Evolutionary conservation across 2,888 invertebrate species (phyloP).

Genomic region (Sarcophaga caerulescens): DNA sequence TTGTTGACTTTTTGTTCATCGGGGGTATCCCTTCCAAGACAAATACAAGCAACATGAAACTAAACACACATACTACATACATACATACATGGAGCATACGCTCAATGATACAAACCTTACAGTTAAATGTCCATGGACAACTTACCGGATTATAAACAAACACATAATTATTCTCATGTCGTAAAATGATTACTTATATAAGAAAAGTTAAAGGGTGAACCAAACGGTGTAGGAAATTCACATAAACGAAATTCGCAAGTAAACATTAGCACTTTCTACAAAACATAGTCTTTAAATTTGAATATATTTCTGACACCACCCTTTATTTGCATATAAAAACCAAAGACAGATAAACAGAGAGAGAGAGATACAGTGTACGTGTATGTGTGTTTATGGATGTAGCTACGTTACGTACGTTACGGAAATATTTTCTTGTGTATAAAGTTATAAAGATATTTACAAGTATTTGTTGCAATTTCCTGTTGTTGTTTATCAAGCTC

Average conservation of each 20-base stretch:
- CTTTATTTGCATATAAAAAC: neutral
- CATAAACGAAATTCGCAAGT: too few relatives aligned
- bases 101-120: neutral
- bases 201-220: neutral
- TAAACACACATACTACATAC: slow-evolving; percentile 4
- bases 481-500: slow-evolving; percentile 69
- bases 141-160: neutral
- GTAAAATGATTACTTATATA: neutral
- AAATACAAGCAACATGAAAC: slow-evolving; percentile 1
- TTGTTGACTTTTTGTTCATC: slow-evolving; percentile 26
- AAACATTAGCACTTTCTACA: too few relatives aligned
- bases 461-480: slow-evolving; percentile 67
- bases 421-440: neutral
- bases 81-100: neutral
- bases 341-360: neutral
- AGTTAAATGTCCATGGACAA: neutral
- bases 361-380: too few relatives aligned
- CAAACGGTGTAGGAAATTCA: neutral
- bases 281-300: too few relatives aligned
- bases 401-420: neutral
- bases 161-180: slow-evolving; percentile 11
- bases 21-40: slow-evolving; percentile 25
- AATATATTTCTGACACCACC: neutral
- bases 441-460: slow-evolving; percentile 59
- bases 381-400: neutral